Evolutionary conservation across 2,888 invertebrate species (phyloP).

Genomic region (Zele albiditarsus): DNA sequence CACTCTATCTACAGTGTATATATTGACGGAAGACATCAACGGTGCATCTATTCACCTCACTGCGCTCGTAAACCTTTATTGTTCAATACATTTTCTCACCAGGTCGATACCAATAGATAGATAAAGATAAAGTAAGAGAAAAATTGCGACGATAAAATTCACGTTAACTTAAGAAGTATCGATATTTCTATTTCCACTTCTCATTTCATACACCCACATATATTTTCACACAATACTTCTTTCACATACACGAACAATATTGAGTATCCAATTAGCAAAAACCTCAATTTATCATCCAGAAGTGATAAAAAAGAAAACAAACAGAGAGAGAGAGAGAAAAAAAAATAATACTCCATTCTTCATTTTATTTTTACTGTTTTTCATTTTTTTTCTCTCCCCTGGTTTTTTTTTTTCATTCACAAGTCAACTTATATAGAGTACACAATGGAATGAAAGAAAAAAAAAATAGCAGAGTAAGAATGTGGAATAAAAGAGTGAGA

Average conservation of each 20-base stretch:
- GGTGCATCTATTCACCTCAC: neutral
- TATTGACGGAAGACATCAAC: conserved; percentile 8
- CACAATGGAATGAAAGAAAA: neutral
- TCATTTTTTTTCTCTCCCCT: neutral
- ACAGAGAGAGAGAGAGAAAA: neutral
- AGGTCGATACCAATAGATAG: neutral
- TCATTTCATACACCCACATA: neutral
- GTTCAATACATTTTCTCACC: conserved; percentile 21
- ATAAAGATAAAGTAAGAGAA: neutral
- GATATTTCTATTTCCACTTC: conserved; percentile 50
- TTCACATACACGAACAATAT: conserved; percentile 26
- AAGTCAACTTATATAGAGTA: neutral
- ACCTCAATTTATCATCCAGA: neutral
- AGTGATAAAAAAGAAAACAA: neutral
- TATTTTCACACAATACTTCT: neutral
- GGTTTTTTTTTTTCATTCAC: neutral
- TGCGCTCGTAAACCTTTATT: conserved; percentile 61
- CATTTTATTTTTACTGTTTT: conserved; percentile 23
- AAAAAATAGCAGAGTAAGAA: neutral
- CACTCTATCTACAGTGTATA: neutral
- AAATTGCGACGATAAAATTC: conserved; percentile 56
- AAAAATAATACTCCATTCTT: conserved; percentile 27
- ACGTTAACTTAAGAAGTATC: conserved; percentile 63
- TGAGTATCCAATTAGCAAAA: conserved; percentile 57
- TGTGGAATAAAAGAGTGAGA: neutral